Conservation (phyloP, 2,113 vertebrate genomes). For the Hymenochirus boettgeri region DNA sequence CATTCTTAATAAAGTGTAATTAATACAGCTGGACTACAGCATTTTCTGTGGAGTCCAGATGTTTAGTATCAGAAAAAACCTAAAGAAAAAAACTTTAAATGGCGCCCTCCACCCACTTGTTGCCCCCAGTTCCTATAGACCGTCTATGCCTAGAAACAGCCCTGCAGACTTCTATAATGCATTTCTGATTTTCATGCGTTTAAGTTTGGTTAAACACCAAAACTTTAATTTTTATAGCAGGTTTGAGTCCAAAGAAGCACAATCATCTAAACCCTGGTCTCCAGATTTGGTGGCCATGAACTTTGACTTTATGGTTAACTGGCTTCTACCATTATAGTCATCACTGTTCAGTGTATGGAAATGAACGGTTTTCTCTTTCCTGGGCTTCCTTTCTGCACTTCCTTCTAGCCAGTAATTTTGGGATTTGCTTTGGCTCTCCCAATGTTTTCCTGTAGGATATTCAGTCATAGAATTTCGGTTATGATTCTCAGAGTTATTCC, state of each 20-base stretch:
- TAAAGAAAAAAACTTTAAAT: too few relatives aligned
- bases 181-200: too few relatives aligned
- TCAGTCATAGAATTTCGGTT: neutral
- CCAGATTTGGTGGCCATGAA: constrained; percentile 3
- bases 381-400: constrained; percentile 5
- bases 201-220: too few relatives aligned
- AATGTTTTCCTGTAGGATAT: neutral
- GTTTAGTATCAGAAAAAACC: too few relatives aligned
- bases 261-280: constrained; percentile 13
- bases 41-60: too few relatives aligned
- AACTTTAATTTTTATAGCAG: constrained; percentile 16
- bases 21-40: too few relatives aligned
- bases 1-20: too few relatives aligned
- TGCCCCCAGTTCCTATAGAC: too few relatives aligned
- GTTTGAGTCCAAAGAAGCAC: constrained; percentile 30
- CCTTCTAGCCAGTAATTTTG: neutral
- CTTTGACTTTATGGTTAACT: constrained; percentile 16
- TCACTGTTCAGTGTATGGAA: constrained; percentile 20
- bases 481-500: neutral
- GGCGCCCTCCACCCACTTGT: too few relatives aligned
- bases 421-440: constrained; percentile 1
- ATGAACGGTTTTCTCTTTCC: constrained; percentile 20
- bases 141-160: too few relatives aligned
- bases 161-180: too few relatives aligned
- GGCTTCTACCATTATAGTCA: neutral